phyloP scores from a whole-genome alignment of 2,113 vertebrate genomes.

The Aphelocoma coerulescens region DNA sequence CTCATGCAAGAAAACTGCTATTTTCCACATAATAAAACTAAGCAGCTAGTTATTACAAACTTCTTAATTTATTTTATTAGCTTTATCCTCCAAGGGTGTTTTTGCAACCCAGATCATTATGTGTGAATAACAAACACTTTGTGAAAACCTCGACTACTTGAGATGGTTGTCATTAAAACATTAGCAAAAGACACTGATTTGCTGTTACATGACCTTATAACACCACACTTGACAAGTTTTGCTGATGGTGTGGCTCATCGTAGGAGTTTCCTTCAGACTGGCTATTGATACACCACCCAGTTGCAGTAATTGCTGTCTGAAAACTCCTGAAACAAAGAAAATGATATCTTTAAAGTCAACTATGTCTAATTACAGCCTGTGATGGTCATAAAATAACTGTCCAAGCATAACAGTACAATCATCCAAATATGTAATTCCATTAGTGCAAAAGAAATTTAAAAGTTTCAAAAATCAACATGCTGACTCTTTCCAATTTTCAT shows the following conservation, averaged over 20 bases:
- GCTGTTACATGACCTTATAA: neutral
- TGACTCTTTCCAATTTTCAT: neutral
- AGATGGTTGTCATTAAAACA: neutral
- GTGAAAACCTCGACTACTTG: neutral
- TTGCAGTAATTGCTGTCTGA: neutral
- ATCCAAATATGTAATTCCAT: neutral
- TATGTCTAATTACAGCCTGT: neutral
- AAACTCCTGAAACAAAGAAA: slow-evolving; percentile 30
- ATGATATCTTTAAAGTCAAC: neutral
- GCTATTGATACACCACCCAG: neutral
- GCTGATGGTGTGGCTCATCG: neutral
- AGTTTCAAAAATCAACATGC: neutral
- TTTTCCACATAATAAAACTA: slow-evolving; percentile 16
- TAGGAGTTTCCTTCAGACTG: neutral
- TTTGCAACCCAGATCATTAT: neutral
- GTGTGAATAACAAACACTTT: neutral
- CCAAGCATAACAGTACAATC: slow-evolving; percentile 5
- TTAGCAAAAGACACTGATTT: neutral
- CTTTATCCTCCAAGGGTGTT: neutral
- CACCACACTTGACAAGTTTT: neutral
- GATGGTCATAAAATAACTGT: neutral
- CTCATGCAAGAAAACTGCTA: neutral
- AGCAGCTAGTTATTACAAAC: too few relatives aligned
- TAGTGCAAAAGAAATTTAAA: neutral
- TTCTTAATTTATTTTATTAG: slow-evolving; percentile 15